These are phyloP conservation scores for Dromococcyx pavoninus DNA, from an alignment of 2,797 vertebrate genomes.

Conservation along the genomic window DNA sequence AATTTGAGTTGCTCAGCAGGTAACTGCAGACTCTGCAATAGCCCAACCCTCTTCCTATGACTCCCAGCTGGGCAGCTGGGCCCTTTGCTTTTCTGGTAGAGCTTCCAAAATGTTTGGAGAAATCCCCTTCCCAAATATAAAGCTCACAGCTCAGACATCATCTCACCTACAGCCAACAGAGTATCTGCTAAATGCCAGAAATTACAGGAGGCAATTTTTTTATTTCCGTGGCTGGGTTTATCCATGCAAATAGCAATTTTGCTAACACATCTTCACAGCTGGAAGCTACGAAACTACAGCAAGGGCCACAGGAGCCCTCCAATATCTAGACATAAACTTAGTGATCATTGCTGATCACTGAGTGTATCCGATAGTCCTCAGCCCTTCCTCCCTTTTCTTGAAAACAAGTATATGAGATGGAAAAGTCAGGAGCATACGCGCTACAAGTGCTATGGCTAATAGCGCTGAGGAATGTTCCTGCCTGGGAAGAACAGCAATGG, in stretches of 20 bases:
- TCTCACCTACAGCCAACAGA: not conserved
- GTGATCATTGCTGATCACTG: not conserved
- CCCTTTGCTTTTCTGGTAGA: not conserved
- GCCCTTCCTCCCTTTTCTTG: not conserved
- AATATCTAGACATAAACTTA: not conserved
- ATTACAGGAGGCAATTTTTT: not conserved
- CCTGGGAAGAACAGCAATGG: not conserved
- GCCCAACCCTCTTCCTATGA: not conserved
- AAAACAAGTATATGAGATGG: not conserved
- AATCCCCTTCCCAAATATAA: not conserved
- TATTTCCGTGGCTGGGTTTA: not conserved
- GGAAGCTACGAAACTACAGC: not conserved
- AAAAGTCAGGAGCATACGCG: not conserved
- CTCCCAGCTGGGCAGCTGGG: not conserved
- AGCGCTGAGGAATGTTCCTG: not conserved
- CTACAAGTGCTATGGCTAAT: not conserved
- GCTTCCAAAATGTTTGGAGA: not conserved
- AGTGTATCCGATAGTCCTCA: not conserved
- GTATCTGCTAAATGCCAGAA: not conserved
- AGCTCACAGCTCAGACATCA: not conserved
- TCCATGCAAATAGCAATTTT: not conserved
- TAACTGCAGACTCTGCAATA: not conserved
- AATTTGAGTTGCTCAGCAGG: not conserved
- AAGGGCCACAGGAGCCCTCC: not conserved
- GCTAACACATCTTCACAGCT: not conserved